Percentiles rank a stretch among this genome's conserved stretches.
Conservation (phyloP, 2,888 invertebrate genomes). For the Synanthedon andrenaeformis region DNA sequence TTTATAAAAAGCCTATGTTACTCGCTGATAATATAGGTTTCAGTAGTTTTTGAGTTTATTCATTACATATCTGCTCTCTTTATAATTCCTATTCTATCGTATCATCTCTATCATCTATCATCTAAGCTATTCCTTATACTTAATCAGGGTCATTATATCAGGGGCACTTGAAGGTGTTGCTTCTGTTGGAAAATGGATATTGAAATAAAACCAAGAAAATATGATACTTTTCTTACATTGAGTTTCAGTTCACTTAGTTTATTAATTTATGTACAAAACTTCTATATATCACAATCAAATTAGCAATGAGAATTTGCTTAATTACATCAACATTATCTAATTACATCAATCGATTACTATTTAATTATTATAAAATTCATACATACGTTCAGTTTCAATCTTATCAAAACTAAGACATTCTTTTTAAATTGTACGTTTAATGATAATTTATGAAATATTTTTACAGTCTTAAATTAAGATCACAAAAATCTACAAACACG, state of each 20-base stretch:
- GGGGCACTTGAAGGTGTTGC: too few species aligned
- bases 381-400: slow-evolving; percentile 3
- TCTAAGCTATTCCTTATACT: too few species aligned
- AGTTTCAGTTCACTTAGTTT: slow-evolving; percentile 43
- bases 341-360: slow-evolving; percentile 36
- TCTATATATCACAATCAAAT: slow-evolving; percentile 59
- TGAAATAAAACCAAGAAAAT: too few species aligned
- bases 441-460: not conserved
- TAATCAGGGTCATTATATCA: too few species aligned
- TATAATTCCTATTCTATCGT: too few species aligned
- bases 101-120: too few species aligned
- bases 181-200: too few species aligned
- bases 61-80: too few species aligned
- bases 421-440: not conserved
- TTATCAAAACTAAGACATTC: slow-evolving; percentile 14
- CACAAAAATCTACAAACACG: not conserved
- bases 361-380: slow-evolving; percentile 13
- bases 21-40: too few species aligned
- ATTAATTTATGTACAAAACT: slow-evolving; percentile 46
- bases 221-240: slow-evolving; percentile 35
- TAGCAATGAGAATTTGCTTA: slow-evolving; percentile 40
- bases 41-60: too few species aligned
- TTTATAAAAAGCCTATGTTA: too few species aligned
- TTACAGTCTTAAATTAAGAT: not conserved
- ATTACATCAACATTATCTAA: slow-evolving; percentile 29